These are phyloP conservation scores for Hypomecis punctinalis DNA, from an alignment of 2,888 invertebrate species.

Conservation along the genomic window DNA sequence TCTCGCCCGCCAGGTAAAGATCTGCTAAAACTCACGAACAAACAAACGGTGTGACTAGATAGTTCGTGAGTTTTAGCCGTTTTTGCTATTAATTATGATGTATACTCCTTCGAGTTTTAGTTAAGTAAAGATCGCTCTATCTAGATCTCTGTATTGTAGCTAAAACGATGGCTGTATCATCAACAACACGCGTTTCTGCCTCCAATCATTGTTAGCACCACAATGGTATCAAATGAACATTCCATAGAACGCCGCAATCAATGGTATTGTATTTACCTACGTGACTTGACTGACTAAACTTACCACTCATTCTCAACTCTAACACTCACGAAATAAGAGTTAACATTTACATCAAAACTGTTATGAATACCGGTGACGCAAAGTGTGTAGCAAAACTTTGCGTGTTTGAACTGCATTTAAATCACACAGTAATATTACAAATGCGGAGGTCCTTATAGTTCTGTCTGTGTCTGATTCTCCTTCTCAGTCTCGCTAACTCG, in stretches of 20 bases:
- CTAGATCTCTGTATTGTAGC: background rate
- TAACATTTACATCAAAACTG: background rate
- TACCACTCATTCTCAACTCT: constrained; percentile 8
- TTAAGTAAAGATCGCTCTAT: too few relatives aligned
- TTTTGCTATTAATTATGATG: too few relatives aligned
- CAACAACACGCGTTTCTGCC: constrained; percentile 14
- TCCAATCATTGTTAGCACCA: constrained; percentile 28
- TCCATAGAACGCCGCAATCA: constrained; percentile 39
- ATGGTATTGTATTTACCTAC: constrained; percentile 38
- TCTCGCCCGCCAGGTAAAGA: too few relatives aligned
- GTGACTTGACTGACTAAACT: constrained; percentile 33
- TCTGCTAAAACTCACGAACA: too few relatives aligned
- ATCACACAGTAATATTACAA: background rate
- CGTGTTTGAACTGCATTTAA: constrained; percentile 21
- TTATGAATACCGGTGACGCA: constrained; percentile 28
- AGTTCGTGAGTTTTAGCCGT: too few relatives aligned
- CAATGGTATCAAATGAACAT: constrained; percentile 33
- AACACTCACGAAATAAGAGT: constrained; percentile 10
- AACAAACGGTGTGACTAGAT: too few relatives aligned
- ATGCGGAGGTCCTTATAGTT: too few relatives aligned
- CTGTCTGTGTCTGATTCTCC: too few relatives aligned
- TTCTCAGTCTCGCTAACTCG: too few relatives aligned
- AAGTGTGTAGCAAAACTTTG: constrained; percentile 21
- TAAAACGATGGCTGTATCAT: constrained; percentile 7
- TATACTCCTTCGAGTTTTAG: too few relatives aligned